phyloP scores from a whole-genome alignment of 1,140 invertebrate genomes.

The Brachionus rubens region DNA sequence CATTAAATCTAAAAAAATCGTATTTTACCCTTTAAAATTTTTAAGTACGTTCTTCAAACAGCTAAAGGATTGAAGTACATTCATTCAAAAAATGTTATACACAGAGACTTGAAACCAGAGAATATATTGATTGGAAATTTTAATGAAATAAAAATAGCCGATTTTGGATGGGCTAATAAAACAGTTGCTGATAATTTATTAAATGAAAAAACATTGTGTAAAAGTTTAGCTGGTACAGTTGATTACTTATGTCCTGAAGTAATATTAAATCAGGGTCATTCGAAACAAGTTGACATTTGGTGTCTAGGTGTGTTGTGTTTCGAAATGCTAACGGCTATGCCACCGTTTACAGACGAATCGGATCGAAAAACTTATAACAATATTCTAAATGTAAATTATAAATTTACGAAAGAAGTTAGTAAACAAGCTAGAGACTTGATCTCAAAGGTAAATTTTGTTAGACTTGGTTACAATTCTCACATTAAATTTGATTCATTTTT shows the following conservation, averaged over 20 bases:
- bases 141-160: constrained; percentile 25
- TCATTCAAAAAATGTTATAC: constrained; percentile 29
- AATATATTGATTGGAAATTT: constrained; percentile 32
- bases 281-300: constrained; percentile 84
- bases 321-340: constrained; percentile 92
- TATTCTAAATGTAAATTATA: not conserved
- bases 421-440: not conserved
- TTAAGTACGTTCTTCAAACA: not conserved
- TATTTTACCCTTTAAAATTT: not conserved
- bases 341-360: constrained; percentile 69
- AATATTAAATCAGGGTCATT: constrained; percentile 91
- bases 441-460: not conserved
- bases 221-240: constrained; percentile 88
- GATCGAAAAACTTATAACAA: not conserved
- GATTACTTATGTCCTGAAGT: constrained; percentile 61
- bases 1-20: not conserved
- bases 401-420: not conserved
- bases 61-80: not conserved
- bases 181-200: not conserved
- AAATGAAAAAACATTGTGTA: not conserved
- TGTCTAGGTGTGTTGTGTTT: constrained; percentile 96
- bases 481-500: not conserved
- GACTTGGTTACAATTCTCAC: not conserved
- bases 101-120: constrained; percentile 42
- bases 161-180: constrained; percentile 26